A percentile compares a stretch with the other conserved stretches of the same genome.
Conservation (phyloP, 2,888 invertebrate genomes). For the Miltochrista miniata region DNA sequence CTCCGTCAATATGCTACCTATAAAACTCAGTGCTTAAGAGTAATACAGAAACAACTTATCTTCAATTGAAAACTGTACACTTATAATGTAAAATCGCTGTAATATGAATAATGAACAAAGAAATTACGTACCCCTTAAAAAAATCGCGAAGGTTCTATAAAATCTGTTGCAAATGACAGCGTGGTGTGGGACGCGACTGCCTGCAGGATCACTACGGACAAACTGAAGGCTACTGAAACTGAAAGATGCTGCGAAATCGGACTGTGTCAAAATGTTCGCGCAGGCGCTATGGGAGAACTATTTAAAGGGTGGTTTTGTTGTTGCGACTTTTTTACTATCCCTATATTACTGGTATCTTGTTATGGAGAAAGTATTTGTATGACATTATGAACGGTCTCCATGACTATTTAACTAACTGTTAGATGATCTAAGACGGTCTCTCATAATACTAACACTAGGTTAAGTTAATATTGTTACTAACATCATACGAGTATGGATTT, state of each 20-base stretch:
- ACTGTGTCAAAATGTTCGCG: conserved; percentile 51
- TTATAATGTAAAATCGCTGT: too few species aligned
- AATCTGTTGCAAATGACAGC: conserved; percentile 17
- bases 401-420: too few species aligned
- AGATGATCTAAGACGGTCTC: too few species aligned
- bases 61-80: too few species aligned
- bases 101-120: neutral
- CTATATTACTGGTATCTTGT: too few species aligned
- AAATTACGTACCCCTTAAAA: conserved; percentile 25
- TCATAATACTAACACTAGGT: too few species aligned
- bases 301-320: conserved; percentile 30
- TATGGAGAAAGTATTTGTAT: too few species aligned
- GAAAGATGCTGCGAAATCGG: conserved; percentile 41
- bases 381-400: too few species aligned
- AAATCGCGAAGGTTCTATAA: conserved; percentile 20
- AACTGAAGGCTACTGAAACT: conserved; percentile 25
- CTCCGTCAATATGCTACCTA: neutral
- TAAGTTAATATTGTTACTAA: too few species aligned
- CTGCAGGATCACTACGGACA: conserved; percentile 30
- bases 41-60: neutral
- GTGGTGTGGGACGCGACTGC: conserved; percentile 19
- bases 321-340: conserved; percentile 15
- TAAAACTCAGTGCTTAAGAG: neutral
- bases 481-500: too few species aligned
- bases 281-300: conserved; percentile 42